Conservation (phyloP, 2,113 vertebrate species). For the Seriola quinqueradiata region DNA sequence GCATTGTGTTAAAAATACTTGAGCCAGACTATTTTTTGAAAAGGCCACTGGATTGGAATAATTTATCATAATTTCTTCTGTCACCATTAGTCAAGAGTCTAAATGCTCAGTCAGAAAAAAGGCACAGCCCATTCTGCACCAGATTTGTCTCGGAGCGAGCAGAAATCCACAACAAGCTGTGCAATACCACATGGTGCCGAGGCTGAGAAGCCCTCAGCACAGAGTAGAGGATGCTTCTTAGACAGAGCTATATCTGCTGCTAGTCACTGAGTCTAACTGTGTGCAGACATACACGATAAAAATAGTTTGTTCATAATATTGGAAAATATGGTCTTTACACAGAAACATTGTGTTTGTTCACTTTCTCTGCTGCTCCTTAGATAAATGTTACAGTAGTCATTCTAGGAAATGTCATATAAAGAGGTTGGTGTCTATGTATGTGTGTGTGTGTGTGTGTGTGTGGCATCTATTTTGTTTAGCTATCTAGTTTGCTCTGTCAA, state of each 20-base stretch:
- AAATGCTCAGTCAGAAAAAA: neutral
- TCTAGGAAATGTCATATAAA: neutral
- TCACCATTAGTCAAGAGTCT: neutral
- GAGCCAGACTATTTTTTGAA: neutral
- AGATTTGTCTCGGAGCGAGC: neutral
- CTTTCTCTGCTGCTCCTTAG: neutral
- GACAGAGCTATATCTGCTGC: neutral
- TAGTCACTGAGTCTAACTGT: neutral
- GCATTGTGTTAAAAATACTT: slow-evolving; percentile 39
- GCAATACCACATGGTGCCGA: neutral
- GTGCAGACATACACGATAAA: neutral
- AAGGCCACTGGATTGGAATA: neutral
- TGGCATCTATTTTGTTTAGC: neutral
- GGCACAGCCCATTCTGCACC: neutral
- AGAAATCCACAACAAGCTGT: neutral
- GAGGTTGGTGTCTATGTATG: neutral
- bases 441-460: no score
- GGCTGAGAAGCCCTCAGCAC: neutral
- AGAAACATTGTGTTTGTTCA: neutral
- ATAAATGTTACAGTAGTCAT: slow-evolving; percentile 3
- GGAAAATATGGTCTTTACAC: neutral
- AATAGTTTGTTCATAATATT: neutral
- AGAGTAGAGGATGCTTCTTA: neutral
- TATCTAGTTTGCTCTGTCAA: neutral
- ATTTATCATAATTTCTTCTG: neutral